phyloP scores from a whole-genome alignment of 2,113 vertebrate genomes.

The Passer montanus region DNA sequence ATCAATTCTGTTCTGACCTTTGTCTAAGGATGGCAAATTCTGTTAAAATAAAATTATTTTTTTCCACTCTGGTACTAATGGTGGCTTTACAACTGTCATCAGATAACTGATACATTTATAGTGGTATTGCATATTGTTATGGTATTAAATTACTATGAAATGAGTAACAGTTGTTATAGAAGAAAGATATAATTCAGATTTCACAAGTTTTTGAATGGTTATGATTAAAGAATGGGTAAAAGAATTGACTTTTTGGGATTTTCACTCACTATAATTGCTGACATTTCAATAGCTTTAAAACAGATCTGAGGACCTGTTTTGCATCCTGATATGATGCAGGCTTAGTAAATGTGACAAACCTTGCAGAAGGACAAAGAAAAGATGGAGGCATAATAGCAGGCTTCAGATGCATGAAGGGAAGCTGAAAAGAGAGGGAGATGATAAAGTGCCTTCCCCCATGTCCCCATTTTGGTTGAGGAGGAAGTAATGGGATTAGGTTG shows the following conservation, averaged over 20 bases:
- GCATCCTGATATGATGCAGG: neutral
- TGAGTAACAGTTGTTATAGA: neutral
- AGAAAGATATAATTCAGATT: slow-evolving; percentile 1
- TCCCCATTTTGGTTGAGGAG: neutral
- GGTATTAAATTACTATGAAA: neutral
- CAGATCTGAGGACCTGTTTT: neutral
- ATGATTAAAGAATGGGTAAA: neutral
- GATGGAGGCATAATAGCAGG: neutral
- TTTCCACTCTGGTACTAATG: neutral
- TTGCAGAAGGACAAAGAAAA: neutral
- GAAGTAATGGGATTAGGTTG: neutral
- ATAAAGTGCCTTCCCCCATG: neutral
- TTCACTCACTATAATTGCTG: neutral
- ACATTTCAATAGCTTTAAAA: slow-evolving; percentile 10
- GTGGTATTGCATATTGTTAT: neutral
- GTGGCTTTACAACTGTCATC: neutral
- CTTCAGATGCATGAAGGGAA: neutral
- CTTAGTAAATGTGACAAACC: neutral
- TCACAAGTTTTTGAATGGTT: slow-evolving; percentile 21
- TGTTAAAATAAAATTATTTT: neutral
- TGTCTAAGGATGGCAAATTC: neutral
- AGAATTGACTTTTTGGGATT: neutral
- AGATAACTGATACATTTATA: neutral
- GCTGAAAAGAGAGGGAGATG: neutral
- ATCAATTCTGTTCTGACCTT: neutral